A percentile compares a stretch with the other conserved stretches of the same genome.
Conservation (phyloP, 2,888 invertebrate genomes). For the Dynastes hyllus region DNA sequence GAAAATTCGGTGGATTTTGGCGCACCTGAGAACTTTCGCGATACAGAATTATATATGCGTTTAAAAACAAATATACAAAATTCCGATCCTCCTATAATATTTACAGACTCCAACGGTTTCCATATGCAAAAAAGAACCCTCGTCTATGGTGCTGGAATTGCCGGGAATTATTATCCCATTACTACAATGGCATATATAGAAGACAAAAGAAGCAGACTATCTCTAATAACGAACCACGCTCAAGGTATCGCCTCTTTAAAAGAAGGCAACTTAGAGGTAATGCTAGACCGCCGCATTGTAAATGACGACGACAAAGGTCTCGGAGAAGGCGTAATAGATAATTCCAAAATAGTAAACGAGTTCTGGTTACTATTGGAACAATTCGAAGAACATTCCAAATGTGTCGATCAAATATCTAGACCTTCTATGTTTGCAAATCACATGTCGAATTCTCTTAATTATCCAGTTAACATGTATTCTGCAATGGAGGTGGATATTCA, state of each 20-base stretch:
- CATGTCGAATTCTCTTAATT: slow-evolving; percentile 39
- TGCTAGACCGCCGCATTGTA: slow-evolving; percentile 32
- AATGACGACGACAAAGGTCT: slow-evolving; percentile 26
- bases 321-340: slow-evolving; percentile 34
- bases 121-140: slow-evolving; percentile 40
- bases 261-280: slow-evolving; percentile 25
- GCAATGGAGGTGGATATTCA: background rate
- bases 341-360: slow-evolving; percentile 19
- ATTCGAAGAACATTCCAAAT: background rate
- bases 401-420: slow-evolving; percentile 9
- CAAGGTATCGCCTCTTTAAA: slow-evolving; percentile 34
- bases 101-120: slow-evolving; percentile 41
- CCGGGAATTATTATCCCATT: slow-evolving; percentile 43
- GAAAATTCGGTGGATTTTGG: slow-evolving; percentile 38
- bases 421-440: slow-evolving; percentile 26
- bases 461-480: slow-evolving; percentile 31
- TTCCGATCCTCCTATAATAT: slow-evolving; percentile 24
- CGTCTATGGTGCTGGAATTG: slow-evolving; percentile 3
- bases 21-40: background rate
- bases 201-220: slow-evolving; percentile 29
- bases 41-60: slow-evolving; percentile 40
- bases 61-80: slow-evolving; percentile 36
- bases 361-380: slow-evolving; percentile 34
- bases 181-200: slow-evolving; percentile 42
- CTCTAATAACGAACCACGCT: slow-evolving; percentile 38